Conservation (phyloP, 2,888 invertebrate genomes). For the Eilema griseolum region DNA sequence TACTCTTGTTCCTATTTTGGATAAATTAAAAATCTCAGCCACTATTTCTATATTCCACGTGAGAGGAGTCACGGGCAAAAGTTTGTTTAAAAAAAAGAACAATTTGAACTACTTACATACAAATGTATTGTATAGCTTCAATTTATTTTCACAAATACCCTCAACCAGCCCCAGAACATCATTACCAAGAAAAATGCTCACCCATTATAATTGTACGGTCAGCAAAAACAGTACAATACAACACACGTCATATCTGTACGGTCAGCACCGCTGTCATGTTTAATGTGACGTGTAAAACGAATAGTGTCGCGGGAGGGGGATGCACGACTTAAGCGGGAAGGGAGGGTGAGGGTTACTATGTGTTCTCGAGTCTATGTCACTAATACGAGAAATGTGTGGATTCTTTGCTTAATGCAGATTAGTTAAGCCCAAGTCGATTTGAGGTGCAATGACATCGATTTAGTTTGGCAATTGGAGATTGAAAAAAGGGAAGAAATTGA, state of each 20-base stretch:
- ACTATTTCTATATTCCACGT: background rate
- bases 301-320: slow-evolving; percentile 54
- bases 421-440: too few species aligned
- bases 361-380: slow-evolving; percentile 3
- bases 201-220: slow-evolving; percentile 45
- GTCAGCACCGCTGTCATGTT: slow-evolving; percentile 65
- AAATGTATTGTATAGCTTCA: background rate
- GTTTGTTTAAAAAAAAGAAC: background rate
- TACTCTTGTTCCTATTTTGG: too few species aligned
- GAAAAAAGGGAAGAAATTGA: too few species aligned
- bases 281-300: slow-evolving; percentile 74
- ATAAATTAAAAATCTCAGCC: too few species aligned
- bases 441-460: too few species aligned
- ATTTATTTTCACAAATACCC: slow-evolving; percentile 3
- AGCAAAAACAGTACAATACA: slow-evolving; percentile 52
- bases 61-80: background rate
- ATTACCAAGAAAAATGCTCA: slow-evolving; percentile 35
- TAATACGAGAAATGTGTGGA: background rate
- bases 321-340: slow-evolving; percentile 12
- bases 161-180: slow-evolving; percentile 11
- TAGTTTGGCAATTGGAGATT: too few species aligned
- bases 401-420: background rate
- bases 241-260: slow-evolving; percentile 57
- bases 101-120: background rate
- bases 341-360: slow-evolving; percentile 14